Evolutionary conservation across 2,888 invertebrate genomes (phyloP).

Genomic region (Syrista parreyssii): DNA sequence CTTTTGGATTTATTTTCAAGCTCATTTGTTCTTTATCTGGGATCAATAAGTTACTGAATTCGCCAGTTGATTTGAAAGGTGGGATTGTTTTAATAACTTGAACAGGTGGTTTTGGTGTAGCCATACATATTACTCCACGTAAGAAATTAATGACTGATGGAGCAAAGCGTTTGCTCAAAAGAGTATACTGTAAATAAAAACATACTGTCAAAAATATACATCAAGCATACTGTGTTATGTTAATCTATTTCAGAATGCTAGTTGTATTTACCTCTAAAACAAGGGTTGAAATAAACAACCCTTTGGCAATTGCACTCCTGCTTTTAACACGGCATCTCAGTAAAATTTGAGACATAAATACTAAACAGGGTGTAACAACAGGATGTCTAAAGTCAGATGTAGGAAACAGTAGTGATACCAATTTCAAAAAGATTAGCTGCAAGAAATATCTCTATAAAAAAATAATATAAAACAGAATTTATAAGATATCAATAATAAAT

Average conservation of each 20-base stretch:
- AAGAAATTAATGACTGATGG: constrained; percentile 86
- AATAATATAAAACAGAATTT: constrained; percentile 1
- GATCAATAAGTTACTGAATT: constrained; percentile 70
- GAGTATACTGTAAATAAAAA: constrained; percentile 73
- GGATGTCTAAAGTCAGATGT: constrained; percentile 91
- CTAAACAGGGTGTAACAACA: constrained; percentile 65
- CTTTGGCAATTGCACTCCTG: constrained; percentile 78
- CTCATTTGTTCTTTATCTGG: constrained; percentile 68
- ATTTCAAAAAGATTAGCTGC: constrained; percentile 82
- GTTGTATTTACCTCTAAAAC: constrained; percentile 74
- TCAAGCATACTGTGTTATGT: background rate
- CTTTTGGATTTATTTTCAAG: constrained; percentile 52
- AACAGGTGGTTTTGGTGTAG: constrained; percentile 73
- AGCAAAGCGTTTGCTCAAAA: constrained; percentile 81
- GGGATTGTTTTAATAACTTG: constrained; percentile 73
- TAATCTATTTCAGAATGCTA: background rate
- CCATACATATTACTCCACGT: constrained; percentile 79
- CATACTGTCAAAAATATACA: constrained; percentile 10
- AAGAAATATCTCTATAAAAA: constrained; percentile 37
- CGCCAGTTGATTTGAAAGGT: constrained; percentile 74
- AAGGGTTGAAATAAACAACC: constrained; percentile 80
- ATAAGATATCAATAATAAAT: background rate
- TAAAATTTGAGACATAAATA: constrained; percentile 87
- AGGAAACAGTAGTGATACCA: constrained; percentile 84
- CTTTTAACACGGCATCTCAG: constrained; percentile 73